A percentile compares a stretch with the other conserved stretches of the same genome.
Evolutionary conservation across 35 echinoderm and acorn worm species (phyloP).

Genomic region (Chiridota heheva): DNA sequence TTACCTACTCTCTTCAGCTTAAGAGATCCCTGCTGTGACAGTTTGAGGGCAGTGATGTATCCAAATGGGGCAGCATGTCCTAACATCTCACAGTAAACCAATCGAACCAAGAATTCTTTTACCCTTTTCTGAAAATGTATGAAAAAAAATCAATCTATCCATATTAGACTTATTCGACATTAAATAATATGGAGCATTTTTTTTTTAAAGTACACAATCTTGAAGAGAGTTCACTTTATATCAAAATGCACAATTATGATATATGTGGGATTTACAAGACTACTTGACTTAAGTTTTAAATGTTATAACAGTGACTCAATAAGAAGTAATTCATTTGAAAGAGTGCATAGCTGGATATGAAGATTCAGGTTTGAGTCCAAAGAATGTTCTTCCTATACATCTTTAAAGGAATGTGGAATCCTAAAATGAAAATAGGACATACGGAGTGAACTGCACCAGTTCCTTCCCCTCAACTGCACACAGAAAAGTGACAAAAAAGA

Average conservation of each 20-base stretch:
- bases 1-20: conserved; percentile 88
- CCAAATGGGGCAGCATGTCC: conserved; percentile 72
- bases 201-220: background rate
- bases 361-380: no score
- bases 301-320: no score
- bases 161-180: background rate
- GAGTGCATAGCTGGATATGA: no score
- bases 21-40: conserved; percentile 92
- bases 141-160: background rate
- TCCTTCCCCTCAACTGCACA: no score
- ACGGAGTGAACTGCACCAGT: no score
- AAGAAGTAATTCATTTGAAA: no score
- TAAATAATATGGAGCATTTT: background rate
- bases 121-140: conserved; percentile 65
- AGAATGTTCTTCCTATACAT: no score
- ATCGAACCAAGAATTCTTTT: conserved; percentile 80
- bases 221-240: background rate
- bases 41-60: conserved; percentile 91
- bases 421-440: no score
- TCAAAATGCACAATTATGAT: background rate
- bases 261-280: background rate
- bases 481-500: no score
- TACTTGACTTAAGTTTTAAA: background rate
- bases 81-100: conserved; percentile 99
- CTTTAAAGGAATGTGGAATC: no score